These are phyloP conservation scores for Lasius fuliginosus DNA, from an alignment of 2,888 invertebrate species.

Conservation along the genomic window DNA sequence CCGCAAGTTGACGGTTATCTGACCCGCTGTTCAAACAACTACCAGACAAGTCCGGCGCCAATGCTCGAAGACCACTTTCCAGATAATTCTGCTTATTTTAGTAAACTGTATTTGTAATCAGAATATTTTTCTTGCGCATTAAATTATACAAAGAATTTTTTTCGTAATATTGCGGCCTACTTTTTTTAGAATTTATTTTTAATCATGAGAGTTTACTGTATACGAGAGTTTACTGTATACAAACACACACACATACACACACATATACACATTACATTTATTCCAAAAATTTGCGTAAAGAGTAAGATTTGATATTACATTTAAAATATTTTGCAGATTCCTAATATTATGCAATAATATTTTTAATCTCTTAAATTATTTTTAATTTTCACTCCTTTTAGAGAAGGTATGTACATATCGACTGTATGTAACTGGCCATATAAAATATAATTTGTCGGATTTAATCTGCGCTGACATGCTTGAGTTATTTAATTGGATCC, in stretches of 20 bases:
- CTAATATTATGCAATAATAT: not conserved
- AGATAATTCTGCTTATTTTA: constrained; percentile 38
- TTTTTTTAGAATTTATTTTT: not conserved
- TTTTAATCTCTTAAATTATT: not conserved
- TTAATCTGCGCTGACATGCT: constrained; percentile 59
- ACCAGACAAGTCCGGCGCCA: constrained; percentile 30
- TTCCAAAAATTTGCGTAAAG: not conserved
- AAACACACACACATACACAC: not conserved
- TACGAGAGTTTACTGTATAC: not conserved
- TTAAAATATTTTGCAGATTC: not conserved
- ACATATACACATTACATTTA: not conserved
- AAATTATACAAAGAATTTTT: not conserved
- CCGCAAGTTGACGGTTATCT: constrained; percentile 28
- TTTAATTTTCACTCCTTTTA: constrained; percentile 2
- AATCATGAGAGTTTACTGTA: not conserved
- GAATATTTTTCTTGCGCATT: not conserved
- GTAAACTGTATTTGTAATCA: constrained; percentile 2
- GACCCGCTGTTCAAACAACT: constrained; percentile 38
- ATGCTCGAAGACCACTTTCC: constrained; percentile 27
- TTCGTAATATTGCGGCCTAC: not conserved
- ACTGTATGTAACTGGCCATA: not conserved
- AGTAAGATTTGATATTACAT: not conserved
- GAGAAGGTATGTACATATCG: not conserved
- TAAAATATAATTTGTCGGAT: constrained; percentile 30
- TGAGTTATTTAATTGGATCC: constrained; percentile 72